Percentiles rank a stretch among this genome's conserved stretches.
These are phyloP conservation scores for Drosophila testacea DNA, from an alignment of 2,888 invertebrate species.

Conservation along the genomic window DNA sequence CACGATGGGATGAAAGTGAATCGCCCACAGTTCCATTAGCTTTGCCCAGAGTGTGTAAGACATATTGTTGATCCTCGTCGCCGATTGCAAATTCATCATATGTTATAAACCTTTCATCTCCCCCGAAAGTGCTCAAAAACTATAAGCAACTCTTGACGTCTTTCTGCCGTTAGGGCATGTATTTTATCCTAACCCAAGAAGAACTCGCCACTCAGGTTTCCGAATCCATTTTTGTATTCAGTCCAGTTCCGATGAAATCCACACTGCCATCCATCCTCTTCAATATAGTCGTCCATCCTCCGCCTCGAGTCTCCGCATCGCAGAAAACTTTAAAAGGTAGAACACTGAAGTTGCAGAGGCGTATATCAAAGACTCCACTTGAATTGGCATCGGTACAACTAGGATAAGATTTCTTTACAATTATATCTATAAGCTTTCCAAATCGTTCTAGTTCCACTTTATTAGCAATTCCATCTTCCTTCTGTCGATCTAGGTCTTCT, in stretches of 20 bases:
- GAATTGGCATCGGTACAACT: too few species aligned
- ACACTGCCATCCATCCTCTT: too few species aligned
- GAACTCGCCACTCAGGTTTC: slow-evolving; percentile 35
- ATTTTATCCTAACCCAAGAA: slow-evolving; percentile 47
- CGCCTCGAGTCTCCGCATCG: slow-evolving; percentile 28
- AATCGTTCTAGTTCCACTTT: too few species aligned
- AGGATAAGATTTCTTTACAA: too few species aligned
- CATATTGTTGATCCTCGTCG: slow-evolving; percentile 19
- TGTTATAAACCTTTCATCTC: slow-evolving; percentile 13
- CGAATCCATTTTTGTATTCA: slow-evolving; percentile 43
- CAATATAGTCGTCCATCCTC: slow-evolving; percentile 40
- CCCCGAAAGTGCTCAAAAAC: slow-evolving; percentile 33
- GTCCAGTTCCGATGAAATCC: slow-evolving; percentile 15
- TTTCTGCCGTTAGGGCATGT: slow-evolving; percentile 29
- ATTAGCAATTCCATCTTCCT: too few species aligned
- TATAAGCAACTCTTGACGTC: slow-evolving; percentile 32
- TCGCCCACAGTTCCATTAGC: slow-evolving; percentile 36
- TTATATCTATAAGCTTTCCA: too few species aligned
- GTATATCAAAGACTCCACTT: too few species aligned
- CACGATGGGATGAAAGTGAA: too few species aligned
- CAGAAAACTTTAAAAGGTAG: slow-evolving; percentile 43
- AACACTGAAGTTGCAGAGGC: too few species aligned
- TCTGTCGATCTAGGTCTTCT: too few species aligned
- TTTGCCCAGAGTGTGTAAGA: slow-evolving; percentile 30
- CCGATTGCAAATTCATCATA: slow-evolving; percentile 42